These are phyloP conservation scores for Hemichromis elongatus DNA, from an alignment of 2,113 vertebrate genomes.

Conservation along the genomic window DNA sequence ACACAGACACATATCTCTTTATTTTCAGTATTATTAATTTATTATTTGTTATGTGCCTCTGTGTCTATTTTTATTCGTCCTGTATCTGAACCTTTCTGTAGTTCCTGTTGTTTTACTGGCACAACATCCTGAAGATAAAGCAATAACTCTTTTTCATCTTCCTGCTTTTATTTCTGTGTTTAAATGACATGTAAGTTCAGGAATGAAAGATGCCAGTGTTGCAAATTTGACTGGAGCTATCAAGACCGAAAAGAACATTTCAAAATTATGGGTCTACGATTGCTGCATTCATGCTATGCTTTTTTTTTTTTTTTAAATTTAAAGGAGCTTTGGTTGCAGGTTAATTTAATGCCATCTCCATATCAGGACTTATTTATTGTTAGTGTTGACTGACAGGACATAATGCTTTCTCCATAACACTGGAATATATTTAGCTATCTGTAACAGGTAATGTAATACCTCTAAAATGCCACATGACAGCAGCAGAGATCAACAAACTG, in stretches of 20 bases:
- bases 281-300: not conserved
- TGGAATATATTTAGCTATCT: not conserved
- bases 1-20: not conserved
- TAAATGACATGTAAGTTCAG: not conserved
- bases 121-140: not conserved
- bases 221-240: not conserved
- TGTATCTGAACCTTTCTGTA: not conserved
- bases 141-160: rapidly evolving
- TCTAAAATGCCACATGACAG: not conserved
- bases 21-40: not conserved
- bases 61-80: not conserved
- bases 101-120: not conserved
- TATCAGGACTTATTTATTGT: not conserved
- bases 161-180: not conserved
- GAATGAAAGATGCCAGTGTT: not conserved
- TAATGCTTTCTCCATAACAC: not conserved
- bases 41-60: not conserved
- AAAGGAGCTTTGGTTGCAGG: not conserved
- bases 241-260: not conserved
- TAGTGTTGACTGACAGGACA: not conserved
- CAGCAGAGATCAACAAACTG: not conserved
- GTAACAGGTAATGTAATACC: not conserved
- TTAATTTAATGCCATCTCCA: not conserved
- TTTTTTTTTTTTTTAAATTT: not conserved
- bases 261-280: not conserved